Conservation (phyloP, 2,113 vertebrate species). For the Paedocypris sp. region DNA sequence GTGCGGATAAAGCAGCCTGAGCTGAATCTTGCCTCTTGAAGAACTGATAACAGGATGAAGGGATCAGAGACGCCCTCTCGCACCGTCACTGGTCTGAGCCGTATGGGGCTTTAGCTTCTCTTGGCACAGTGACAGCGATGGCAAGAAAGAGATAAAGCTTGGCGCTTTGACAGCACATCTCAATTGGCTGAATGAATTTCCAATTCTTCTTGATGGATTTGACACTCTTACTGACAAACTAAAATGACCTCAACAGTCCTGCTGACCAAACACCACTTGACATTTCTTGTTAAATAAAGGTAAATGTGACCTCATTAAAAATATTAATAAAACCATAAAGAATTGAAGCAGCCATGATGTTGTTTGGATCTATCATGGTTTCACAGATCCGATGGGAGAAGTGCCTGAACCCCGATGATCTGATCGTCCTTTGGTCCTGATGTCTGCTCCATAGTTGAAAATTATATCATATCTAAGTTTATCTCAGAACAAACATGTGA, state of each 20-base stretch:
- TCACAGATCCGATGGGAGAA: constrained; percentile 20
- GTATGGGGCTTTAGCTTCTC: neutral
- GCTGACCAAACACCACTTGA: neutral
- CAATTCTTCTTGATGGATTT: neutral
- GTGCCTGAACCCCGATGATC: constrained; percentile 29
- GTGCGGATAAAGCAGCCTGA: neutral
- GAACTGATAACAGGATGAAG: neutral
- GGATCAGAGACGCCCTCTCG: neutral
- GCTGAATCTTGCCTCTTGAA: neutral
- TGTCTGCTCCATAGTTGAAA: constrained; percentile 26
- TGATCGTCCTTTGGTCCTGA: constrained; percentile 8
- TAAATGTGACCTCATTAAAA: too few species aligned
- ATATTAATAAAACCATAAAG: neutral
- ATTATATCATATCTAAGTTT: constrained; percentile 31
- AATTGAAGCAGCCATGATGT: neutral
- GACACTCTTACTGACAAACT: neutral
- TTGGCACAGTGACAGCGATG: neutral
- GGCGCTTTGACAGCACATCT: neutral
- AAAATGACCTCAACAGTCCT: neutral
- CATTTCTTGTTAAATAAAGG: too few species aligned
- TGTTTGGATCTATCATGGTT: neutral
- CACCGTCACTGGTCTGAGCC: neutral
- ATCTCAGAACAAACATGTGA: constrained; percentile 6
- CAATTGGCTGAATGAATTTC: neutral
- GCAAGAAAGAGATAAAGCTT: neutral